phyloP scores from a whole-genome alignment of 2,888 invertebrate genomes.

The Lasius fuliginosus region DNA sequence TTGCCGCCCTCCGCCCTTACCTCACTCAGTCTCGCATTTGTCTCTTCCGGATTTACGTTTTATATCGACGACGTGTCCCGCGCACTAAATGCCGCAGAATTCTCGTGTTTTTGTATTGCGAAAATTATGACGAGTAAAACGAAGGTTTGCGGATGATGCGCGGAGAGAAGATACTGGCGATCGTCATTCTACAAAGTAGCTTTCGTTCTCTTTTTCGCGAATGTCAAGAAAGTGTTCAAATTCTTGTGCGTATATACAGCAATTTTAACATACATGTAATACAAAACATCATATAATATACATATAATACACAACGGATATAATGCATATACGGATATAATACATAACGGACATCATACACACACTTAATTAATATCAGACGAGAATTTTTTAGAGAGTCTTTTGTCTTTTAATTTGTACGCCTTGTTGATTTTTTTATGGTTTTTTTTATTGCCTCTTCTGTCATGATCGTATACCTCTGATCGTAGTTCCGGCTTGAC shows the following conservation, averaged over 20 bases:
- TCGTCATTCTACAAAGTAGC: constrained; percentile 9
- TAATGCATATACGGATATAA: too few species aligned
- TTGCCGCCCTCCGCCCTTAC: constrained; percentile 14
- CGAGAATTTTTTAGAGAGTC: neutral
- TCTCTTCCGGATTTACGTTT: constrained; percentile 62
- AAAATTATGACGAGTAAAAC: constrained; percentile 13
- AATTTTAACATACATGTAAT: neutral
- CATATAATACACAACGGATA: too few species aligned
- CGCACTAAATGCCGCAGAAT: constrained; percentile 60
- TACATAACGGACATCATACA: too few species aligned
- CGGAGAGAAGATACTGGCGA: neutral
- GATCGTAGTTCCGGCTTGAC: constrained; percentile 1
- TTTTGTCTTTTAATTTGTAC: neutral
- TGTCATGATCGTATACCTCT: neutral
- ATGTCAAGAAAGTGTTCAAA: neutral
- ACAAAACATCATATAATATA: neutral
- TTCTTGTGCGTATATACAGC: neutral
- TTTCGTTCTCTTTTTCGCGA: neutral
- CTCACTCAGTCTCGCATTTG: neutral
- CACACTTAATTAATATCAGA: neutral
- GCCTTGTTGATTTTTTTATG: neutral
- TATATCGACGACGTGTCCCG: constrained; percentile 55
- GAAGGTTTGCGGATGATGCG: neutral
- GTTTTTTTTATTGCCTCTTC: neutral
- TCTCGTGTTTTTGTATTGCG: constrained; percentile 23